Evolutionary conservation across 2,797 vertebrate genomes (phyloP), one percentile per base, ranked within the genome.

Genomic region (Enteromius treurensis): DNA sequence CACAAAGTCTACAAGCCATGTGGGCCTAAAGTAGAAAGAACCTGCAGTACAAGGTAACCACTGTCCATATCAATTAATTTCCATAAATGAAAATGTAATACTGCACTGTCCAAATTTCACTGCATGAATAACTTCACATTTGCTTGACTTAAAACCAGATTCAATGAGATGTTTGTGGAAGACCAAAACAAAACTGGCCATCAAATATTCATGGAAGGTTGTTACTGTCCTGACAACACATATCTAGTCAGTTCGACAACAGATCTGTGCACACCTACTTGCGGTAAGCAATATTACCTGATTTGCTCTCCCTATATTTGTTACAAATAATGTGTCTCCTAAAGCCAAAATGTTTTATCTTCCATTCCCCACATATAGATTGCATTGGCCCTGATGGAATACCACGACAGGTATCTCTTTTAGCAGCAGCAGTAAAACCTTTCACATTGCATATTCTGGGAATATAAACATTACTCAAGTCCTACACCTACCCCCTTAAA

Each of bases 361-460:
- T 40, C 2, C 23, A 15, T 26, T 42, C 9, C 65, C 0, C 26
- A 29, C 49, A 69, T 75, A 4, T 84, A 96, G 96, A 92, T 88
- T 97, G 96, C 69, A 81, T 92, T 84, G 96, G 96, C 81, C 93
- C 95, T 26, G 91, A 94, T 75, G 96, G 95, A 37, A 21, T 90
- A 75, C 95, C 95, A n/a, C 95, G 88, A 92, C 0, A 81, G 83
- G 96, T 96, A 89, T 29, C 42, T 32, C 13, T 79, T 42, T 55
- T 75, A 74, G 19, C 21, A 53, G 19, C 34, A 53, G 15, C 2
- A 51, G 15, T 29, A 11, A 29, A 71, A 5, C 23, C 17, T 11
- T 71, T 29, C 40, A 40, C 58, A 45, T 47, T 1, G 32, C 0
- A 62, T 47, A 29, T 64, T 11, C 26, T 17, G 47, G 23, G 5